Conservation (phyloP, 2,113 vertebrate genomes). For the Aldabrachelys gigantea region DNA sequence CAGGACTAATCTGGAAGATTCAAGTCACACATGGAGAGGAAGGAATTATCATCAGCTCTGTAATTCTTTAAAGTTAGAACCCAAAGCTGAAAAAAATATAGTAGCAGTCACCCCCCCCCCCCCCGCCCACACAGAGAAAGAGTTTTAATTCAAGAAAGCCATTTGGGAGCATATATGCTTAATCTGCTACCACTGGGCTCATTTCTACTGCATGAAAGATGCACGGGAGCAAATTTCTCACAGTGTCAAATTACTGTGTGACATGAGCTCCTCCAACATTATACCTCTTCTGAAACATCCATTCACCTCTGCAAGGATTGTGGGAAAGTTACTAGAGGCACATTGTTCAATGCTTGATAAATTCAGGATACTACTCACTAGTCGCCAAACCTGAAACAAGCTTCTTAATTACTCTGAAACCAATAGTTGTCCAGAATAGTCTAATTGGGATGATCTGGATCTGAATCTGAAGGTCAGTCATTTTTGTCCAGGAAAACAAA, state of each 20-base stretch:
- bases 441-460: neutral
- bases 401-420: neutral
- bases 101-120: neutral
- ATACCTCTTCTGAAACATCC: neutral
- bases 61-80: neutral
- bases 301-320: neutral
- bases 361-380: neutral
- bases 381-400: neutral
- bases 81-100: neutral
- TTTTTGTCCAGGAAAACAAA: neutral
- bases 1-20: neutral
- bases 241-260: neutral
- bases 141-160: neutral
- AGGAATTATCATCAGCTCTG: neutral
- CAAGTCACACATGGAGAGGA: neutral
- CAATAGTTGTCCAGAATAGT: neutral
- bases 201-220: neutral
- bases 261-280: neutral
- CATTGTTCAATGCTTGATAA: neutral
- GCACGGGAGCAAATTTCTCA: neutral
- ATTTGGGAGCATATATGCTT: neutral
- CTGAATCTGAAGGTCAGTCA: neutral
- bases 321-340: neutral
- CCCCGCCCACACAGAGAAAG: neutral
- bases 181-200: neutral